Evolutionary conservation across 2,888 invertebrate genomes (phyloP).

Genomic region (Leptogaster cylindrica): DNA sequence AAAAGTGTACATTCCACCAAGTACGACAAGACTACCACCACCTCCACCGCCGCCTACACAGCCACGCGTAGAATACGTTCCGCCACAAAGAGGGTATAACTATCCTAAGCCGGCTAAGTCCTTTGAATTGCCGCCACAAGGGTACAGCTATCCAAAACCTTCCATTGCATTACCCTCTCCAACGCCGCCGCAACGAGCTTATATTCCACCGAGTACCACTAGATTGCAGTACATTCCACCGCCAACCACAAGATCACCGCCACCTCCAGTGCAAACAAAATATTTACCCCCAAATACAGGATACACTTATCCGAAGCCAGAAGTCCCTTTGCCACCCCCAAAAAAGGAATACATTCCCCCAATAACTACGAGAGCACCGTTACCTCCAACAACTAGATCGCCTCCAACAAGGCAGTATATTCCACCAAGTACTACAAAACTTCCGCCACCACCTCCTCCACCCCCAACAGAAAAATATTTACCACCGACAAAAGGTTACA

Average conservation of each 20-base stretch:
- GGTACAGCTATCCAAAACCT: conserved; percentile 54
- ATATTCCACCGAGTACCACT: conserved; percentile 26
- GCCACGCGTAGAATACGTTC: conserved; percentile 10
- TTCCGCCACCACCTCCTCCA: conserved; percentile 38
- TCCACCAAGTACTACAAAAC: conserved; percentile 30
- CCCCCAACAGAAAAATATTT: conserved; percentile 10
- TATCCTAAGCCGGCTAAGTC: conserved; percentile 56
- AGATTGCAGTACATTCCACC: conserved; percentile 44
- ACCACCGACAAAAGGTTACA: conserved; percentile 34
- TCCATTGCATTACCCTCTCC: conserved; percentile 46
- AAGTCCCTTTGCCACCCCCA: conserved; percentile 43
- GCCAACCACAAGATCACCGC: conserved; percentile 7
- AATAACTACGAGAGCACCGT: not conserved
- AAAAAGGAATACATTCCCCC: not conserved
- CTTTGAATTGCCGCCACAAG: conserved; percentile 9
- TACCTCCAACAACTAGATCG: conserved; percentile 1
- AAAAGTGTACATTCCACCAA: conserved; percentile 45
- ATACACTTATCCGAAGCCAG: conserved; percentile 44
- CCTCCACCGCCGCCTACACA: conserved; percentile 44
- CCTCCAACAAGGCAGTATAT: not conserved
- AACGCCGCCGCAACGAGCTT: conserved; percentile 38
- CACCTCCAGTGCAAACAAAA: conserved; percentile 31
- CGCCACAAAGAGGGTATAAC: conserved; percentile 48
- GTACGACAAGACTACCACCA: conserved; percentile 26
- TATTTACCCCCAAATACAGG: conserved; percentile 19